Percentiles rank a stretch among this genome's conserved stretches.
Conservation (phyloP, 2,113 vertebrate genomes). For the Anoplopoma fimbria region DNA sequence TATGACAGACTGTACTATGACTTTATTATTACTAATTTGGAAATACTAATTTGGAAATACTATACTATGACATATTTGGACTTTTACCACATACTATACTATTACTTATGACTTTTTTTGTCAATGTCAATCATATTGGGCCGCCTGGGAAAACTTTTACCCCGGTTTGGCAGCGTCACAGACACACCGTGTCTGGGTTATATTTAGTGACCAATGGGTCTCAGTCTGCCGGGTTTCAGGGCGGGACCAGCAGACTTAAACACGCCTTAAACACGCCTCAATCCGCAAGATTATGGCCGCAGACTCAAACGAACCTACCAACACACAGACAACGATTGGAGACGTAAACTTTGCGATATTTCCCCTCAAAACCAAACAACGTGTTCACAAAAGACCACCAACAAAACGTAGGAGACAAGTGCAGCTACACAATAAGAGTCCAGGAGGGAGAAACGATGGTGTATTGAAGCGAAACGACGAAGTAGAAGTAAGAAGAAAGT, state of each 20-base stretch:
- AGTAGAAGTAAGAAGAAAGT: constrained; percentile 65
- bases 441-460: neutral
- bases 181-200: neutral
- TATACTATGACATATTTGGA: too few species aligned
- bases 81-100: too few species aligned
- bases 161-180: constrained; percentile 1
- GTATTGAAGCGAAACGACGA: constrained; percentile 51
- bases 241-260: constrained; percentile 39
- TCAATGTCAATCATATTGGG: accelerated
- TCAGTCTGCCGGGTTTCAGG: constrained; percentile 20
- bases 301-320: constrained; percentile 69
- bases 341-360: constrained; percentile 73
- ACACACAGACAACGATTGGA: constrained; percentile 42
- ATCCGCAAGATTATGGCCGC: constrained; percentile 86
- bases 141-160: constrained; percentile 53
- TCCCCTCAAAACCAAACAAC: constrained; percentile 43
- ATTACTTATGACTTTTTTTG: too few species aligned
- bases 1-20: too few species aligned
- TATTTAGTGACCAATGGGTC: constrained; percentile 57
- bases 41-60: too few species aligned
- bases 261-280: constrained; percentile 68
- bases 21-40: too few species aligned
- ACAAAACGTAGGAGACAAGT: constrained; percentile 42
- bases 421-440: constrained; percentile 24
- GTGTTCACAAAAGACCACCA: constrained; percentile 3